Base-by-base conservation (phyloP, 2,113 vertebrate genomes). In the Dermatemys mawii region DNA sequence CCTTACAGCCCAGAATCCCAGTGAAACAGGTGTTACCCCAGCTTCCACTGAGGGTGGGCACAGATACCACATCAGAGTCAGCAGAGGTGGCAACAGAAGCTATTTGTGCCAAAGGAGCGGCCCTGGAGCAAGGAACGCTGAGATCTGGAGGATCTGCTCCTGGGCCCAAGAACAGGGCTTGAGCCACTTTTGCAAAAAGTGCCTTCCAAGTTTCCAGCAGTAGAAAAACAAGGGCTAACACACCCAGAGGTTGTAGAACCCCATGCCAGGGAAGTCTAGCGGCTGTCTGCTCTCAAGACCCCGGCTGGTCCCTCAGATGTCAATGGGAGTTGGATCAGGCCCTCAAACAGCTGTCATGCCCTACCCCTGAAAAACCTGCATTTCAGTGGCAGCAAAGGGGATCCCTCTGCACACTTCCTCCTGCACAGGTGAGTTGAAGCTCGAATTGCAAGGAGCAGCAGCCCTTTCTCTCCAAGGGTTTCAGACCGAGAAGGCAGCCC, bases 311-410 rank as follows among this genome's bases (percentile, higher is more conserved):
- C 91, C 79, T 94, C 88, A 46, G 60, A 84, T 91, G 95, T 96
- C 91, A 95, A 88, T 82, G 95, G 94, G 95, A 97, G 95, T 94
- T 70, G 84, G 54, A 92, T 44, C 84, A 88, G 94, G 76, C 76
- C 92, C 93, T 67, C 50, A 67, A 84, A 82, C 85, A 87, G 70
- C 49, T 0, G 0, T 48, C 78, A 38, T 16, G 26, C 55, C 81
- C 13, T 51, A 27, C 63, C 78, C 0, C 19, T 9, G 26, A 27
- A 24, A 46, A 0, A n/a, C 48, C 73, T 48, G 57, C n/a, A 4
- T 46, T 76, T 27, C 46, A 46, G 22, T 46, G 24, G 11, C 24
- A 1, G 41, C 21, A 6, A 12, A 76, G 6, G 11, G 3, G 26
- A 73, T 73, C 22, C 6, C 73, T 26, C 73, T 27, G 12, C 7